Conservation (phyloP, 2,797 vertebrate genomes). For the Pteropus rufus region DNA sequence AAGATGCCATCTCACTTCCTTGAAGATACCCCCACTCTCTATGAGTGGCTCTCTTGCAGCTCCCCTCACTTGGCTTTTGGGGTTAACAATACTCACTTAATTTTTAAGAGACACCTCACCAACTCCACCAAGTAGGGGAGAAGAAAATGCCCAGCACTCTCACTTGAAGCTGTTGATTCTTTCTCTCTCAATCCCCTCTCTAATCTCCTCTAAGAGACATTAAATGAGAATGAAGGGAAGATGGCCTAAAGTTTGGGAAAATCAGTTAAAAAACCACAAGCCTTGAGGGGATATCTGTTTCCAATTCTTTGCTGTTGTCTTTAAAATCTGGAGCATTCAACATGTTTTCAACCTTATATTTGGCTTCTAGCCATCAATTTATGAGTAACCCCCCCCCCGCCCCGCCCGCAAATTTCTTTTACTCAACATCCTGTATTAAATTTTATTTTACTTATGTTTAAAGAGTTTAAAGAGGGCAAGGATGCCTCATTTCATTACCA, state of each 20-base stretch:
- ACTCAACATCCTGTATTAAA: background rate
- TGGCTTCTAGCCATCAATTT: background rate
- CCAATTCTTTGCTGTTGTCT: background rate
- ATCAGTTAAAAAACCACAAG: background rate
- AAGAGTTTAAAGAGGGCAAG: background rate
- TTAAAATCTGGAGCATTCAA: background rate
- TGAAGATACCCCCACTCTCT: background rate
- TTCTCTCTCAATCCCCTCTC: background rate
- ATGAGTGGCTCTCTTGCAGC: background rate
- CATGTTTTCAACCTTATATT: background rate
- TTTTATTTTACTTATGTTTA: background rate
- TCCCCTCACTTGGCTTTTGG: background rate
- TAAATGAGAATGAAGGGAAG: background rate
- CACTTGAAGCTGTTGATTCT: background rate
- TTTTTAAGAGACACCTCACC: background rate
- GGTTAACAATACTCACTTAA: background rate
- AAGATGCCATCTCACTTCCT: background rate
- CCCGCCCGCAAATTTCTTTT: background rate
- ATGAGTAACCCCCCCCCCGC: background rate
- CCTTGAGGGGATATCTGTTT: background rate
- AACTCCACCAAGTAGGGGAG: background rate
- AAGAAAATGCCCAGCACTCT: background rate
- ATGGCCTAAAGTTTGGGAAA: background rate
- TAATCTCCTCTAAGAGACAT: background rate
- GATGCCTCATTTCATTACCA: background rate